phyloP scores from a whole-genome alignment of 1,140 invertebrate genomes.

The Diuraphis noxia region DNA sequence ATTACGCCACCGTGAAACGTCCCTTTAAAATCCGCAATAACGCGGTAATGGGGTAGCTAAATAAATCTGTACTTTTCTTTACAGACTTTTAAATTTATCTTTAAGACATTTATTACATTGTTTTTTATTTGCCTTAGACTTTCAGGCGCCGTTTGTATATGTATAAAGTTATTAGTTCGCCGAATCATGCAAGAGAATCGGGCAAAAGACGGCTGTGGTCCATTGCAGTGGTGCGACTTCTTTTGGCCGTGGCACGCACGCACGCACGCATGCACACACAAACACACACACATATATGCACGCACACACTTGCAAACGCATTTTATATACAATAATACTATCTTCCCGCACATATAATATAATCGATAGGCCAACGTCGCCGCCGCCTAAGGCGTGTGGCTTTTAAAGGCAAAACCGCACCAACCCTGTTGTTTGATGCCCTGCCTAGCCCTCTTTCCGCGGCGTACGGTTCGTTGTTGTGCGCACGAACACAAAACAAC shows the following conservation, averaged over 20 bases:
- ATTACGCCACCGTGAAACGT: neutral
- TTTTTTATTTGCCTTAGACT: neutral
- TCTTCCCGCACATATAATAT: slow-evolving; percentile 6
- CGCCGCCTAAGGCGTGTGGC: neutral
- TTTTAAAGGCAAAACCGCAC: neutral
- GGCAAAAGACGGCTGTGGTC: neutral
- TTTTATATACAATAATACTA: neutral
- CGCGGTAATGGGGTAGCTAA: neutral
- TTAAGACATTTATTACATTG: neutral
- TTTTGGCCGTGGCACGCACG: neutral
- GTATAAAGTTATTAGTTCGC: too few species aligned
- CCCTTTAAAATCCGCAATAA: neutral
- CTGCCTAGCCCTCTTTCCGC: neutral
- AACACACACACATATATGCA: too few species aligned
- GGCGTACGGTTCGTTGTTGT: neutral
- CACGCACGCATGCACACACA: too few species aligned
- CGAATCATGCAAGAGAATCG: neutral
- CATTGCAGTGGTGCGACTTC: neutral
- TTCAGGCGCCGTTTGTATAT: neutral
- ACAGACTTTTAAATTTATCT: slow-evolving; percentile 3
- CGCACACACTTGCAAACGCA: neutral
- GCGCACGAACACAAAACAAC: neutral
- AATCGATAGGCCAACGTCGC: slow-evolving; percentile 2
- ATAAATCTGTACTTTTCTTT: neutral
- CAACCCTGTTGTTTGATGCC: neutral